Base-by-base conservation (phyloP, 64 coral and sea anemone genomes). In the Montipora cactus region DNA sequence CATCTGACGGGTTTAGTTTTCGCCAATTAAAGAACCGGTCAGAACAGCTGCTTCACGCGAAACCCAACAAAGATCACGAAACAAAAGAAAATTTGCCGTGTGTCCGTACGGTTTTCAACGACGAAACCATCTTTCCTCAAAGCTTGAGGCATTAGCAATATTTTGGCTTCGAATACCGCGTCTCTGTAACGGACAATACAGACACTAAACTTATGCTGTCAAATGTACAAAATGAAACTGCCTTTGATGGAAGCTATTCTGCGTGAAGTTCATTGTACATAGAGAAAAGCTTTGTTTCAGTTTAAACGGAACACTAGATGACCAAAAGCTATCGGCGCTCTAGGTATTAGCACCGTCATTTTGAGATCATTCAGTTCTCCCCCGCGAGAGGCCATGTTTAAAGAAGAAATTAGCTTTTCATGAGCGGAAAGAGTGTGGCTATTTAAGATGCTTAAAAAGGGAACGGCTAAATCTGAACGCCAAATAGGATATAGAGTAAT, bases 21-120 rank as follows among this genome's bases (percentile, higher is more conserved):
- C 46, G 64, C 82, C 82, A 86, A 86, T 86, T 86, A 86, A 72
- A 86, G 15, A 71, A 11, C 82, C 70, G 62, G 64, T 86, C 1
- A 37, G 37, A 37, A 64, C 67, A 49, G 44, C 44, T 9, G 13
- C 44, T 49, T 1, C 46, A 19, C 44, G 11, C 2, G 81, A 68
- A 66, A 67, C 62, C 16, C 67, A 86, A 71, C 11, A 49, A 86
- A 25, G 12, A 67, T 21, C 82, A 86, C 66, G 45, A 72, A 86
- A 84, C 37, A 84, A 84, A 47, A 44, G 14, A 18, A 84, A 84
- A 8, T 67, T 55, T 55, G 11, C 37, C 59, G 47, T 4, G 7
- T 19, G 47, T 72, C 8, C 16, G 55, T 61, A 46, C 62, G 48
- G 82, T 48, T 68, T 70, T 49, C 61, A 19, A 49, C 19, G 4